Evolutionary conservation across 2,797 vertebrate genomes (phyloP).

Genomic region (Tokudaia tokunoshimensis): DNA sequence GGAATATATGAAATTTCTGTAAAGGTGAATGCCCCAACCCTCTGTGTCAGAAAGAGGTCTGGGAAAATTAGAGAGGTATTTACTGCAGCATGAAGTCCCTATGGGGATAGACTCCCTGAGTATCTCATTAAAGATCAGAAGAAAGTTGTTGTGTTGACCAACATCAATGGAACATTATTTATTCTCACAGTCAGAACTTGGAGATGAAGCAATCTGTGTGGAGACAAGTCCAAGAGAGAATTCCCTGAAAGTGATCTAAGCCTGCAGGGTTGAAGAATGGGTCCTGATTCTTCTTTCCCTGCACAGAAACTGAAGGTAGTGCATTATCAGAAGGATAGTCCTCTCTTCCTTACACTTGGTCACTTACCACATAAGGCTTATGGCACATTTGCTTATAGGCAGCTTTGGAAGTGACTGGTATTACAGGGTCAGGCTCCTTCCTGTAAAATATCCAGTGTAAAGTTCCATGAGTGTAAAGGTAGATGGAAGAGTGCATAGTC

Average conservation of each 20-base stretch:
- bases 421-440: not conserved
- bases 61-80: not conserved
- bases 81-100: not conserved
- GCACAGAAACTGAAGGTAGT: too few species aligned
- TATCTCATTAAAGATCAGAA: slow-evolving; percentile 9
- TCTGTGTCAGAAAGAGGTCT: not conserved
- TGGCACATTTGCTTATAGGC: not conserved
- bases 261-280: not conserved
- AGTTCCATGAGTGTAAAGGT: not conserved
- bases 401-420: not conserved
- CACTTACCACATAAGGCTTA: not conserved
- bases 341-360: not conserved
- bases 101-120: slow-evolving; percentile 25
- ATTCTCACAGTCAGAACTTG: not conserved
- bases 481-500: not conserved
- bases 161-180: not conserved
- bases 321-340: not conserved
- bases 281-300: too few species aligned
- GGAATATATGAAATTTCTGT: not conserved
- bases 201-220: not conserved
- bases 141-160: not conserved
- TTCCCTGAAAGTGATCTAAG: not conserved
- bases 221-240: not conserved
- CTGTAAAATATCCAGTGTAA: not conserved
- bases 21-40: not conserved